Evolutionary conservation across 2,797 vertebrate genomes (phyloP).

Genomic region (Hafferia zeledoni): DNA sequence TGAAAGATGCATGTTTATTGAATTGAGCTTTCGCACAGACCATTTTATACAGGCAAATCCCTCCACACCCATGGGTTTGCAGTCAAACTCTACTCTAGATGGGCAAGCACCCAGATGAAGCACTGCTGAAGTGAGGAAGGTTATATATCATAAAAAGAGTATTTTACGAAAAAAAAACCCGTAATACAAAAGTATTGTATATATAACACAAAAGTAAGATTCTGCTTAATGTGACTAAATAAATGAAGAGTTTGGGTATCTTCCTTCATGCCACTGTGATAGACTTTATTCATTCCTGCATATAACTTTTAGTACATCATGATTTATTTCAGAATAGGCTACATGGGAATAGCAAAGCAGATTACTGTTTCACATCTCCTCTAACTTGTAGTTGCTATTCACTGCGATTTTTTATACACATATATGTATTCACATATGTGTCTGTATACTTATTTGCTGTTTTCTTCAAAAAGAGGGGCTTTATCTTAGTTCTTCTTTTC

Average conservation of each 20-base stretch:
- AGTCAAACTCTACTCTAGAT: background rate
- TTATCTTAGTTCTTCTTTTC: background rate
- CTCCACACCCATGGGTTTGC: background rate
- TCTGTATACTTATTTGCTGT: background rate
- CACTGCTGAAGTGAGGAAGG: background rate
- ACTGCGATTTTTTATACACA: background rate
- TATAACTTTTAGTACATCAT: background rate
- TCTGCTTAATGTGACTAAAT: background rate
- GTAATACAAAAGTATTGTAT: background rate
- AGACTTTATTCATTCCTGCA: background rate
- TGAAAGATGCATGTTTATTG: background rate
- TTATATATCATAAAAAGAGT: background rate
- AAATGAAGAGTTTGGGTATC: background rate
- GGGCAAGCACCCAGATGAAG: background rate
- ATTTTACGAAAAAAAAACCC: background rate
- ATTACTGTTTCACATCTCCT: background rate
- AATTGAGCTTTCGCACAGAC: background rate
- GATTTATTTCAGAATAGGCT: background rate
- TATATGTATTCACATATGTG: accelerated
- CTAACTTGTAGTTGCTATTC: background rate
- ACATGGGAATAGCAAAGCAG: background rate
- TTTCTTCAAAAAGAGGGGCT: background rate
- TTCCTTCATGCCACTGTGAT: background rate
- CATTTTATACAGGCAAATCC: background rate
- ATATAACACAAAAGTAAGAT: background rate